These are phyloP conservation scores for Chaitophorus viminalis DNA, from an alignment of 2,888 invertebrate genomes.

Conservation along the genomic window DNA sequence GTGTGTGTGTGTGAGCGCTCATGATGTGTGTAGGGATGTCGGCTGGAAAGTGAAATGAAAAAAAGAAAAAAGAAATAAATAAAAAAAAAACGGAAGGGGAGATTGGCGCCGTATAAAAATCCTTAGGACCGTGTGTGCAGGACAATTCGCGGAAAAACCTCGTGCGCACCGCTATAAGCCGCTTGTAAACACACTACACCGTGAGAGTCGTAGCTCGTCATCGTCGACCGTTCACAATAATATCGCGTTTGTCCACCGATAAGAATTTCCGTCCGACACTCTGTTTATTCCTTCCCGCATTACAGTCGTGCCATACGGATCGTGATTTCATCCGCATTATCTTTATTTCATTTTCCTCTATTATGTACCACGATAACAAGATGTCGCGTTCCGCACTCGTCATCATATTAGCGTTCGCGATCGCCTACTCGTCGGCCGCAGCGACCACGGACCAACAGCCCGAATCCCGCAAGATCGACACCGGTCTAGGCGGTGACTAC, in stretches of 20 bases:
- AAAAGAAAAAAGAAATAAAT: too few species aligned
- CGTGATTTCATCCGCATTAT: neutral
- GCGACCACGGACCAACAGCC: neutral
- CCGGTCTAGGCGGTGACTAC: conserved; percentile 39
- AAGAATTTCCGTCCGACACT: neutral
- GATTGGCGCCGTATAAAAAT: conserved; percentile 52
- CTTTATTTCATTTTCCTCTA: neutral
- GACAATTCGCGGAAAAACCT: conserved; percentile 36
- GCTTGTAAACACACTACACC: too few species aligned
- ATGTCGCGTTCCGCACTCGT: neutral
- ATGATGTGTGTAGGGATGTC: conserved; percentile 17
- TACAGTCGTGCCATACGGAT: neutral
- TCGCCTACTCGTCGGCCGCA: neutral
- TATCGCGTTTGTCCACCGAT: too few species aligned
- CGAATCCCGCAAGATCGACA: conserved; percentile 41
- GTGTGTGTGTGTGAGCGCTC: neutral
- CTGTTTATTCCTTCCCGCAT: neutral
- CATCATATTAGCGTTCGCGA: neutral
- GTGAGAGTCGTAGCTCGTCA: neutral
- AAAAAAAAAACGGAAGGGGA: conserved; percentile 18
- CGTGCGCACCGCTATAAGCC: neutral
- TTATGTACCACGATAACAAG: neutral
- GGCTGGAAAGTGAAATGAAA: neutral
- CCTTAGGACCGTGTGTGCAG: neutral
- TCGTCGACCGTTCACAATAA: too few species aligned